Conservation (phyloP, 2,113 vertebrate genomes). For the Eublepharis macularius region DNA sequence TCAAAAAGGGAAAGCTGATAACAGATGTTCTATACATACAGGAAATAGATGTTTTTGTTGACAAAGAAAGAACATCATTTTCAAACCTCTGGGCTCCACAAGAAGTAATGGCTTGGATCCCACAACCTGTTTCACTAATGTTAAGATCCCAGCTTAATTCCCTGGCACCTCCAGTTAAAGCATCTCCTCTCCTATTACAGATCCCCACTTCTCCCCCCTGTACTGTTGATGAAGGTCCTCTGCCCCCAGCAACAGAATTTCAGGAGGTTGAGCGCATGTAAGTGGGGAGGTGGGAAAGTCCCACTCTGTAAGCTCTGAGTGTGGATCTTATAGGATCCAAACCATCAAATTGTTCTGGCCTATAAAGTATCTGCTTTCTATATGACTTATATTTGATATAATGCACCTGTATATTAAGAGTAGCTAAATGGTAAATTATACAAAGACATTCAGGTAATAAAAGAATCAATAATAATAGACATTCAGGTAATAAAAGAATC, state of each 20-base stretch:
- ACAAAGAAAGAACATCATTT: background rate
- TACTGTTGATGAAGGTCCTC: no score
- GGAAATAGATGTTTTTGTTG: background rate
- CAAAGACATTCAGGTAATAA: background rate
- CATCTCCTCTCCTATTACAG: no score
- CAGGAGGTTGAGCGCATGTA: no score
- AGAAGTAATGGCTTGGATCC: no score
- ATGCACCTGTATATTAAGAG: accelerated
- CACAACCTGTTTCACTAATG: no score
- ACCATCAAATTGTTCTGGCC: background rate
- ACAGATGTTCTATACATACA: background rate
- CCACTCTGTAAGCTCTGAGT: no score
- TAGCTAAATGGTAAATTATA: background rate
- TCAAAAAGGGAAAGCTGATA: background rate
- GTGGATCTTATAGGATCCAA: no score
- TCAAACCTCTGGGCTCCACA: background rate
- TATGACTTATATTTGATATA: background rate
- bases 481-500: background rate
- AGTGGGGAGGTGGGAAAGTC: no score
- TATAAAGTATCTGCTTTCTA: background rate
- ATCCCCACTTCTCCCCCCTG: no score
- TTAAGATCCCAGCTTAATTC: no score
- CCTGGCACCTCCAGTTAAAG: no score
- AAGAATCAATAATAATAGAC: background rate
- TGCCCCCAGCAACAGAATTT: no score